Evolutionary conservation across 2,888 invertebrate species (phyloP).

Genomic region (Opisthograptis luteolata): DNA sequence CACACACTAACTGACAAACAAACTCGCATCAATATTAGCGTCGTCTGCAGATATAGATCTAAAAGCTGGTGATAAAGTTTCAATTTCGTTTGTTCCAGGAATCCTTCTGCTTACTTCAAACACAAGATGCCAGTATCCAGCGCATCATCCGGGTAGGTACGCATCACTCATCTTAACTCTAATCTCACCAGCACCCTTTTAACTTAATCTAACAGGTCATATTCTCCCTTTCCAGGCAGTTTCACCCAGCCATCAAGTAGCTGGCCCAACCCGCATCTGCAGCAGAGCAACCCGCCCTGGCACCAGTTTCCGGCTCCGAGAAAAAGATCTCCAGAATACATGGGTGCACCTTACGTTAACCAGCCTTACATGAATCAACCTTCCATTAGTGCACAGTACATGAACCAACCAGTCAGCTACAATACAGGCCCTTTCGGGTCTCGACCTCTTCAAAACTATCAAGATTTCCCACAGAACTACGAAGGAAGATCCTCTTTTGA

Average conservation of each 20-base stretch:
- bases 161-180: slow-evolving; percentile 60
- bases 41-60: too few relatives aligned
- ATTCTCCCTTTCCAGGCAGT: slow-evolving; percentile 65
- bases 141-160: slow-evolving; percentile 80
- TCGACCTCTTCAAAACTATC: slow-evolving; percentile 24
- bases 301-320: slow-evolving; percentile 70
- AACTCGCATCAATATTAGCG: too few relatives aligned
- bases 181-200: neutral
- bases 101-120: slow-evolving; percentile 53
- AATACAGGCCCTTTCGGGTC: slow-evolving; percentile 47
- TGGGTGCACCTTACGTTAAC: slow-evolving; percentile 21
- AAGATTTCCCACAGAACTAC: slow-evolving; percentile 28
- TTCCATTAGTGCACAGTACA: slow-evolving; percentile 15
- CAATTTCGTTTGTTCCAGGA: slow-evolving; percentile 59
- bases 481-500: slow-evolving; percentile 38
- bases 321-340: slow-evolving; percentile 68
- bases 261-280: slow-evolving; percentile 55
- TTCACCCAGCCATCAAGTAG: slow-evolving; percentile 61
- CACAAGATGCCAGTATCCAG: slow-evolving; percentile 64
- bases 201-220: slow-evolving; percentile 17
- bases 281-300: slow-evolving; percentile 69
- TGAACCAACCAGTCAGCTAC: slow-evolving; percentile 39
- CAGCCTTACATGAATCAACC: slow-evolving; percentile 26
- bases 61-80: too few relatives aligned
- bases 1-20: too few relatives aligned